Conservation (phyloP, 2,113 vertebrate species). For the Oreochromis aureus region DNA sequence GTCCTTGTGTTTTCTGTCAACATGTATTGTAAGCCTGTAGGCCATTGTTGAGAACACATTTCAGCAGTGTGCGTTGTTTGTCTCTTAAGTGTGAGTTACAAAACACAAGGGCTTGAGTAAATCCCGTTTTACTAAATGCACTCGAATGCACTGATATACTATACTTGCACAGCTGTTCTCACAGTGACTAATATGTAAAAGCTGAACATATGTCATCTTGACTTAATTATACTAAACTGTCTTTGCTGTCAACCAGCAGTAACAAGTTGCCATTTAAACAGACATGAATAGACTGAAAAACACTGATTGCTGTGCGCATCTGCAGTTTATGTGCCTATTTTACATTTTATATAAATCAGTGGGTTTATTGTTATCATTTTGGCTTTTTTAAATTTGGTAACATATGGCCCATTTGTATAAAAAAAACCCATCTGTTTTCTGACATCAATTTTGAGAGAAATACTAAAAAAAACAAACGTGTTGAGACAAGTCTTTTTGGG, state of each 20-base stretch:
- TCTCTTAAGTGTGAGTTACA: not conserved
- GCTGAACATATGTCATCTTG: not conserved
- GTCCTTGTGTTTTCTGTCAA: constrained; percentile 4
- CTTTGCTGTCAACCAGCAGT: not conserved
- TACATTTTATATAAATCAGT: not conserved
- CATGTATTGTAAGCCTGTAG: constrained; percentile 2
- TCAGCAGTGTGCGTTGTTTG: not conserved
- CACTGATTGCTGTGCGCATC: not conserved
- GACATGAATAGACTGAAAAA: not conserved
- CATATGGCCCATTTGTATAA: not conserved
- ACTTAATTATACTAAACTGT: not conserved
- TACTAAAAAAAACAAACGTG: not conserved
- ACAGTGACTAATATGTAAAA: not conserved
- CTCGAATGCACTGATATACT: not conserved
- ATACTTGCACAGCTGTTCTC: not conserved
- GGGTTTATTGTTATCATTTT: not conserved
- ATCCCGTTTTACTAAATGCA: not conserved
- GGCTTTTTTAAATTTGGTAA: not conserved
- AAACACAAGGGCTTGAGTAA: not conserved
- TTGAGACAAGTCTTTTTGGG: not conserved
- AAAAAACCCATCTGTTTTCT: accelerated
- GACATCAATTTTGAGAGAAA: not conserved
- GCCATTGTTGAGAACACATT: constrained; percentile 7
- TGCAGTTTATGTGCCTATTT: not conserved
- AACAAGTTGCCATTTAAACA: not conserved